Evolutionary conservation across 2,113 vertebrate genomes (phyloP), one percentile per base, ranked within the genome.

Genomic region (Tachysurus vachellii): DNA sequence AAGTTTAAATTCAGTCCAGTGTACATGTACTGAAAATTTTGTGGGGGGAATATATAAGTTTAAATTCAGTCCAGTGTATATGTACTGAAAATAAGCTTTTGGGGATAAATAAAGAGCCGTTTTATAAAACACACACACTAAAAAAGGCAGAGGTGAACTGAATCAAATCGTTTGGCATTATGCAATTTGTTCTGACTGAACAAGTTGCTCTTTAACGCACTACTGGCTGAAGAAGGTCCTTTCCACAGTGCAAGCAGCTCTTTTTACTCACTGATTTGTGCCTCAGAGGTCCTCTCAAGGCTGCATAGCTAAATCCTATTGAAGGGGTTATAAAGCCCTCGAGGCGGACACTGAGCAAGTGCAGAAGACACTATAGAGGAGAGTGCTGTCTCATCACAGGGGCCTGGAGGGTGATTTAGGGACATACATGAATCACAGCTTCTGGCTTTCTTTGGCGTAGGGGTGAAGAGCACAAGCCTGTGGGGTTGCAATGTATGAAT

Each of bases 261-360:
- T 44, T 59, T 86, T 87, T 82, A 88, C 80, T 89, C 82, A 82
- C 44, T 91, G 92, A 93, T 92, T 92, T 92, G 75, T 92, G 87
- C 84, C 80, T 71, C 62, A 56, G 61, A 77, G 70, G 85, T 59
- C 86, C 82, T 87, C 71, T 89, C 89, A 91, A 89, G 88, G 90
- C 86, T 88, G 80, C 71, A 71, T 68, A 82, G 89, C 82, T 86
- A 54, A 88, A 90, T 88, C 75, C 89, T 89, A 88, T 88, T 88
- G 87, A 90, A 59, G 12, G 61, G 88, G 62, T 85, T 88, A 89
- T 92, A 90, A 92, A 93, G 68, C 88, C 83, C 80, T 85, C 42
- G 88, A 85, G 82, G 83, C 66, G 76, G 83, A 90, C 85, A 89
- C 71, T 85, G 82, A 53, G 85, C 84, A 56, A 80, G 86, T 76